Evolutionary conservation across 2,888 invertebrate genomes (phyloP), one percentile per base, ranked within the genome.

Genomic region (Entomobrya proxima): DNA sequence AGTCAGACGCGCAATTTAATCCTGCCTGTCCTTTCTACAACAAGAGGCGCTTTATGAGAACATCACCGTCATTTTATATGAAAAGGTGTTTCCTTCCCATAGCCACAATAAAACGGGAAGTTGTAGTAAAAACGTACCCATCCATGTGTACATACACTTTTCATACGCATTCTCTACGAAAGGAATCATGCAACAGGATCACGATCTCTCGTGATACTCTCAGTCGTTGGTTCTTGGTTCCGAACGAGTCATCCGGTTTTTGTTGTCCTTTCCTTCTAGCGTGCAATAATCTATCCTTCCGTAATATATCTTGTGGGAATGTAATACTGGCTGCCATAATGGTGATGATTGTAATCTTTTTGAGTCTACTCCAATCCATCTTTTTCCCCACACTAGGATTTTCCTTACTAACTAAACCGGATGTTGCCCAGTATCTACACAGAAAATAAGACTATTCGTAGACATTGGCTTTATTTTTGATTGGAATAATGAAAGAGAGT

Each of bases 311-410:
- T 67, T 78, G 30, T 52, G 47, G 24, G 37, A 52, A 44, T 52
- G 69, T 35, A 61, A 58, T 58, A 69, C 40, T 13, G 40, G 30
- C 61, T 32, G 58, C 50, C 37, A 81, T 40, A 67, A 37, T 67
- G 67, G 40, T 40, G 81, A 81, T 81, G 81, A 81, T 81, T 7
- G 72, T 44, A 32, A 72, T 81, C 81, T 74, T 81, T 81, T 13
- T 24, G 58, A 44, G 50, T 27, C 47, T 61, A 55, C 44, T 44
- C 40, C 81, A 58, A 81, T 81, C 72, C 58, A 74, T 81, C 81
- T 74, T 72, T 24, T 74, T n/a, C n/a, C n/a, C n/a, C 44, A 74
- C 30, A 21, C 9, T 37, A 27, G 64, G 32, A 18, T 18, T 32
- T 27, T 69, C 52, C 47, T 61, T 44, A n/a, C 35, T 35, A 40